Base-by-base conservation (phyloP, 2,797 vertebrate species). In the Anguilla marmorata region DNA sequence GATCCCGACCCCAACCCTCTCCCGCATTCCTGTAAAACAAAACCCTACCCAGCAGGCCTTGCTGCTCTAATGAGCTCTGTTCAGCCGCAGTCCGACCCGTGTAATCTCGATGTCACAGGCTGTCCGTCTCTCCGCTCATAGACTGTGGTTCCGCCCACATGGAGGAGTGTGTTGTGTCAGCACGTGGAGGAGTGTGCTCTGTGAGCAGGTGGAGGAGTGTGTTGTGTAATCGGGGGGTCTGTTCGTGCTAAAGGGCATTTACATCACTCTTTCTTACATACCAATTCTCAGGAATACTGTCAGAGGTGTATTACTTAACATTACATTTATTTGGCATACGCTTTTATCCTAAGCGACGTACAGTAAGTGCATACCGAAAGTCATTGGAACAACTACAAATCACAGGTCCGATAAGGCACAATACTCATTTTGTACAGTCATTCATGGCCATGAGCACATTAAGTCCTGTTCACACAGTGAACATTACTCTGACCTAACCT, bases 61-160 rank as follows among this genome's bases (percentile, higher is more conserved):
- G 48, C 14, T 56, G 83, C 7, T 1, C 50, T 27, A 8, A 16
- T 56, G 6, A 7, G 24, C 21, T 12, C 19, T 7, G 24, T 85
- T 85, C 12, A 1, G 3, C 45, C 37, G 50, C 83, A 14, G 4
- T 85, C 83, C 50, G 1, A 52, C 14, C 50, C 11, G n/a, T 56
- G 83, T 54, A 85, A 85, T 58, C 56, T 85, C 83, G 16, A 58
- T 33, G n/a, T 33, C 83, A 56, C 83, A 52, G 83, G 27, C 52
- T 85, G 83, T 56, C 83, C 30, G 1, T 85, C 24, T 56, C 83
- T 9, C 24, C 1, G n/a, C 2, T 83, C 52, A 56, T 50, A n/a
- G 50, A 33, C 69, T 33, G 50, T 30, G 33, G 21, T 54, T 7
- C 12, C 16, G 1, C 21, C 50, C 48, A 50, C 19, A 12, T 84